These are phyloP conservation scores for Carterocephalus palaemon DNA, from an alignment of 2,888 invertebrate species.

Conservation along the genomic window DNA sequence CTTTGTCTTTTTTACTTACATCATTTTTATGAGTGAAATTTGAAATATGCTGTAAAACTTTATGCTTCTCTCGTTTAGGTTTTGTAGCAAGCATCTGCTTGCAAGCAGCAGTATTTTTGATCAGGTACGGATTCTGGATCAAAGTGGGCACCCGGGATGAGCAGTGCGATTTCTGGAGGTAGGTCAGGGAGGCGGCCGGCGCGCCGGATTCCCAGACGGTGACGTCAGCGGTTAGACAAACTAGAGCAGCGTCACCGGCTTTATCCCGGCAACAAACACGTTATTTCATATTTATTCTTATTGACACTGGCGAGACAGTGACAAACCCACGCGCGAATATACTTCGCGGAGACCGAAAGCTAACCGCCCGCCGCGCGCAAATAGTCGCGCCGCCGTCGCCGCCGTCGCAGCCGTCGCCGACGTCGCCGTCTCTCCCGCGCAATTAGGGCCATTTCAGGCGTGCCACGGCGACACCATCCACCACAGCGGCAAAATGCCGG, in stretches of 20 bases:
- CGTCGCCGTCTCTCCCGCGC: constrained; percentile 14
- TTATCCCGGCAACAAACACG: constrained; percentile 67
- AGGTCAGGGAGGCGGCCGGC: constrained; percentile 68
- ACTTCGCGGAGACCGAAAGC: constrained; percentile 45
- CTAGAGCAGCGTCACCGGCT: constrained; percentile 70
- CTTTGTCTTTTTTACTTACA: too few relatives aligned
- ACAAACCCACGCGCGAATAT: constrained; percentile 67
- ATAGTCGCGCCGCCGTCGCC: constrained; percentile 40
- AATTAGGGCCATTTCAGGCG: too few relatives aligned
- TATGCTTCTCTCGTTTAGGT: too few relatives aligned
- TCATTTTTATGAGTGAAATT: too few relatives aligned
- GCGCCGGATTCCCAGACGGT: constrained; percentile 74
- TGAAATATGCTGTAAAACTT: too few relatives aligned
- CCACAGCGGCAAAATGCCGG: too few relatives aligned
- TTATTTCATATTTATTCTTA: constrained; percentile 74
- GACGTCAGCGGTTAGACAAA: constrained; percentile 74
- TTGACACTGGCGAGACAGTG: constrained; percentile 74
- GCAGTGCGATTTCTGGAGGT: constrained; percentile 57
- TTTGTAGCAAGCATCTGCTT: too few relatives aligned
- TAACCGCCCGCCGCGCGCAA: constrained; percentile 52
- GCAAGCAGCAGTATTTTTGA: too few relatives aligned
- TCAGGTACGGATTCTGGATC: too few relatives aligned
- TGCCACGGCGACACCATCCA: too few relatives aligned
- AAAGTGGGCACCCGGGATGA: constrained; percentile 33
- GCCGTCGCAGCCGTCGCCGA: too few relatives aligned